Percentiles rank a stretch among this genome's conserved stretches.
Conservation (phyloP, 2,888 invertebrate genomes). For the Plebejus argus region DNA sequence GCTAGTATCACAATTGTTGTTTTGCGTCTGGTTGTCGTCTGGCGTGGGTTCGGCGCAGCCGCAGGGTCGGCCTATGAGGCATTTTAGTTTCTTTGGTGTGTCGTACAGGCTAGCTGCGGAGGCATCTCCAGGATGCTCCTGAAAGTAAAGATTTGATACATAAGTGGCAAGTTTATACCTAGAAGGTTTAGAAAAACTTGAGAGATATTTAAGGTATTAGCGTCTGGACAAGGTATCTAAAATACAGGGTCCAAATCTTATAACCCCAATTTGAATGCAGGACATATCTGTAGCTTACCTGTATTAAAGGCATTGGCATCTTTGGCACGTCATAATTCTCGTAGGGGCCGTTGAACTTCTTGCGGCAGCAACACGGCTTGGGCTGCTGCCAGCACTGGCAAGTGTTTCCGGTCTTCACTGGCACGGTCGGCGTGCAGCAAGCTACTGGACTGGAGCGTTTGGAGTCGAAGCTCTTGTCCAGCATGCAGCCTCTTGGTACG, state of each 20-base stretch:
- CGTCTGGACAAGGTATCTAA: no score
- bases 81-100: conserved; percentile 88
- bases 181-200: background rate
- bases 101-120: conserved; percentile 83
- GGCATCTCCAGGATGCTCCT: conserved; percentile 72
- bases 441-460: conserved; percentile 67
- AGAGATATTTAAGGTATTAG: no score
- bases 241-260: no score
- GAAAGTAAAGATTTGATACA: conserved; percentile 39
- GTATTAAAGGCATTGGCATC: conserved; percentile 80
- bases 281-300: conserved; percentile 48
- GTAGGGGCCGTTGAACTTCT: conserved; percentile 82
- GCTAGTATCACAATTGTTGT: conserved; percentile 57
- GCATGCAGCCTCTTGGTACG: conserved; percentile 72
- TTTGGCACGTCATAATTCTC: conserved; percentile 92
- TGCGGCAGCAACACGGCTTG: conserved; percentile 63
- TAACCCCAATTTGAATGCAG: no score
- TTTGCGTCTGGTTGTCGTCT: conserved; percentile 58
- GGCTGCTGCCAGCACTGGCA: conserved; percentile 72
- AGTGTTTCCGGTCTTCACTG: conserved; percentile 71
- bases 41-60: conserved; percentile 80
- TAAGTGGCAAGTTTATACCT: background rate
- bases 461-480: conserved; percentile 77
- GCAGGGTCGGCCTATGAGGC: conserved; percentile 82
- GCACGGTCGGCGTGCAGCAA: conserved; percentile 80